Base-by-base conservation (phyloP, 2,113 vertebrate genomes). In the Epinephelus fuscoguttatus region DNA sequence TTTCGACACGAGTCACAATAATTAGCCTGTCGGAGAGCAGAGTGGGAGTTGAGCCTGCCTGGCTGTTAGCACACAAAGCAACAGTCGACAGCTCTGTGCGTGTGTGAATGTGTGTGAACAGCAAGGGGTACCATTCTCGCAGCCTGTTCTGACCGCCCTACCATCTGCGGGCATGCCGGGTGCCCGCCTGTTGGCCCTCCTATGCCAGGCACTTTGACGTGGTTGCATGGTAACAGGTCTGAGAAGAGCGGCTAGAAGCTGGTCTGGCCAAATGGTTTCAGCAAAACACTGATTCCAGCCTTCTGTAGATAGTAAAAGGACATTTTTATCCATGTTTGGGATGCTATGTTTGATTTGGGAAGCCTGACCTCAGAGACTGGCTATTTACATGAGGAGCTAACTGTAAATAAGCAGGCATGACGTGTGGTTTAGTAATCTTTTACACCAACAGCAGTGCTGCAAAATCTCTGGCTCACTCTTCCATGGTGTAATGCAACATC, bases 81-180 rank as follows among this genome's bases (percentile, higher is more conserved):
- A 88, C 78, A 75, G 86, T 82, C 76, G 55, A 69, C 79, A 81
- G 87, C 80, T 25, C 78, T 11, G 83, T 49, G 67, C 3, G 42
- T 62, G 56, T 77, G 81, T 80, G 87, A 63, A 55, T 81, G 70
- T 78, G 74, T 75, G 74, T 11, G 57, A 85, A 66, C 88, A 84
- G 86, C 74, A 37, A 89, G 86, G 80, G 85, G 92, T 56, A 76
- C 64, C 89, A 74, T 80, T 89, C 88, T 80, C 75, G 37, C 90
- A 84, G 87, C 86, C 88, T 89, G 89, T 82, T 91, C 92, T 85
- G 91, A 92, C 92, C 81, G 84, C 91, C 90, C 82, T 3, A 63
- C 94, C 93, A 95, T 95, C 93, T 95, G 94, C 56, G 84, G 91
- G 81, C 92, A 86, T 89, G 92, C 88, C 75, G 92, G 86, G 92